Base-by-base conservation (phyloP, 2,888 invertebrate genomes). In the Hypomecis punctinalis region DNA sequence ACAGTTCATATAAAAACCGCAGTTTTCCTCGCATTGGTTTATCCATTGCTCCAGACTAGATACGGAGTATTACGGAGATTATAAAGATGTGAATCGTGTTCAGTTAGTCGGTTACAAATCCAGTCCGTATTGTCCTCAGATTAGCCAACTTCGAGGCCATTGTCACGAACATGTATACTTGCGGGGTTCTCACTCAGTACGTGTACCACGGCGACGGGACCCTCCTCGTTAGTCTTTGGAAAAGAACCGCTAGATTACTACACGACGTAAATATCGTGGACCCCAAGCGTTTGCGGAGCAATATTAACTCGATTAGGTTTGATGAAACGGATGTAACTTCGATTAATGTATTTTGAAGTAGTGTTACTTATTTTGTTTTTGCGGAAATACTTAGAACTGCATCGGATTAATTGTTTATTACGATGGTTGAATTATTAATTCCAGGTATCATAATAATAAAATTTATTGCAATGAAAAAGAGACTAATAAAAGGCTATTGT, bases 71-170 rank as follows among this genome's bases (percentile, higher is more conserved):
- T 23, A 3, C 23, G 23, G 23, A 23, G 23, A 23, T 23, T 23
- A 23, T 23, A 23, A 23, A 23, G 23, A 23, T 23, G 3, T 2
- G 23, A 23, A 23, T 2, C 23, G 23, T 23, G 23, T 23, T 23
- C 23, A 1, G 23, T 23, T 23, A 23, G 23, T 23, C 23, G 23
- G 23, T 23, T 23, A 23, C 23, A 23, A 23, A 23, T 23, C 23
- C 3, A 23, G 23, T 71, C 64, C 62, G 69, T 70, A 73, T 80
- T 74, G 69, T 88, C 78, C 83, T 72, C 89, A 90, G 90, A 84
- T 71, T 89, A 70, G 67, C 67, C 67, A 90, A 89, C 80, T 79
- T 90, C 66, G 83, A 88, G 71, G 66, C 76, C 6, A 77, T 80
- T 48, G 64, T 90, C 68, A 76, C 73, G 55, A 90, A 90, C 76